A percentile compares a stretch with the other conserved stretches of the same genome.
Evolutionary conservation across 2,797 vertebrate species (phyloP).

Genomic region (Gymnocypris eckloni): DNA sequence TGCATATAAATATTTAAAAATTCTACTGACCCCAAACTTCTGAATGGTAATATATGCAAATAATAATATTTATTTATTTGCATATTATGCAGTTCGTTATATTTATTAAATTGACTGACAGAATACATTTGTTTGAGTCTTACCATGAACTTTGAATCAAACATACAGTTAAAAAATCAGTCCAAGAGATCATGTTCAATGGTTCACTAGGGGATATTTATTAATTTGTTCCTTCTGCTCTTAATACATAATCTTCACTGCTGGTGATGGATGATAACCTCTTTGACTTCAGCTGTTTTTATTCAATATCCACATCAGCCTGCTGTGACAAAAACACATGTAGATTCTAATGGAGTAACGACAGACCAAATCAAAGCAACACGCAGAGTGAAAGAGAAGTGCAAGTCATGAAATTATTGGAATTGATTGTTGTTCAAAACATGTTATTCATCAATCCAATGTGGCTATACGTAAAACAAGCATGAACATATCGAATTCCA

Average conservation of each 20-base stretch:
- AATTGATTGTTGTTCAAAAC: slow-evolving; percentile 1
- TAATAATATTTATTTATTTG: not conserved
- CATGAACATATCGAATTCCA: not conserved
- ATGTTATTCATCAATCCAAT: not conserved
- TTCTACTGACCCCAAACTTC: not conserved
- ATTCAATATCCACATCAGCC: slow-evolving; percentile 26
- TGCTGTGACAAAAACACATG: slow-evolving; percentile 26
- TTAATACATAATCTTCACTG: slow-evolving; percentile 17
- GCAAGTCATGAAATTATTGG: not conserved
- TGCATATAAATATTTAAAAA: not conserved
- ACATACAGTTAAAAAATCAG: not conserved
- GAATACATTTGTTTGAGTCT: not conserved
- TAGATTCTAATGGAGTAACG: slow-evolving; percentile 24
- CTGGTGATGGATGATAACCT: slow-evolving; percentile 8
- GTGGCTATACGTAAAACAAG: not conserved
- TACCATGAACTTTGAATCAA: not conserved
- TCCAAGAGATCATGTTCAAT: not conserved
- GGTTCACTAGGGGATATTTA: not conserved
- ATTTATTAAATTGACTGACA: not conserved
- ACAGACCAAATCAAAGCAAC: slow-evolving; percentile 9
- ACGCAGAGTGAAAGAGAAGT: slow-evolving; percentile 17
- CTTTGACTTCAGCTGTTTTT: not conserved
- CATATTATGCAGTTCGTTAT: not conserved
- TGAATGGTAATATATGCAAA: not conserved
- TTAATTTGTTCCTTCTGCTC: not conserved